These are phyloP conservation scores for Spilosoma lubricipeda DNA, from an alignment of 2,888 invertebrate species.

Conservation along the genomic window DNA sequence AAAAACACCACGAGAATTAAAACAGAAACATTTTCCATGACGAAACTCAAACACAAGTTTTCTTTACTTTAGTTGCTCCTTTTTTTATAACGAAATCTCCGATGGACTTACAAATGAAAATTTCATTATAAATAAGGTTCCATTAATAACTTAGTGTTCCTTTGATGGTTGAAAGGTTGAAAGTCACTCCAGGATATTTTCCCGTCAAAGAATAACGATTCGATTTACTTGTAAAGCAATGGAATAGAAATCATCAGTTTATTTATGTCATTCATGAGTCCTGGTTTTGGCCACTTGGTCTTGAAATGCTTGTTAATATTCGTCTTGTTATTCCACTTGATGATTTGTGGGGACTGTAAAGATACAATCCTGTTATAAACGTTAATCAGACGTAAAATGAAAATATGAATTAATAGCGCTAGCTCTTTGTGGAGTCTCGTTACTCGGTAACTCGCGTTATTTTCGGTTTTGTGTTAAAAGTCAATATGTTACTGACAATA, in stretches of 20 bases:
- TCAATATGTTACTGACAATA: background rate
- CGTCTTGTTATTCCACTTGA: background rate
- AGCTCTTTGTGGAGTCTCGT: background rate
- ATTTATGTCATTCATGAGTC: background rate
- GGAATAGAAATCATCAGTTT: background rate
- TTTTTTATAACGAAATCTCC: background rate
- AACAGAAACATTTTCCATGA: background rate
- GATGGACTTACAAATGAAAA: background rate
- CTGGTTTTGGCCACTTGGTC: background rate
- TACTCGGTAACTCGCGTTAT: no score
- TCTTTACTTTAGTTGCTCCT: background rate
- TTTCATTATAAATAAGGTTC: constrained; percentile 1
- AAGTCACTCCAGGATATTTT: background rate
- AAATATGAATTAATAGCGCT: background rate
- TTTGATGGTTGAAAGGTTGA: background rate
- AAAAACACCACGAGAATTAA: background rate
- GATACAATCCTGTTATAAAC: background rate
- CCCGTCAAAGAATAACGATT: background rate
- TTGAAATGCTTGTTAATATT: background rate
- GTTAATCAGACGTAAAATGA: background rate
- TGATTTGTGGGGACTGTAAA: background rate
- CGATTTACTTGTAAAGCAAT: constrained; percentile 1
- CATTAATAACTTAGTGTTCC: background rate
- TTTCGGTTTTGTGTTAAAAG: background rate
- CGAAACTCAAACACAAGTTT: background rate